Evolutionary conservation across 2,797 vertebrate genomes (phyloP).

Genomic region (Lepidocolaptes lacrymiger): DNA sequence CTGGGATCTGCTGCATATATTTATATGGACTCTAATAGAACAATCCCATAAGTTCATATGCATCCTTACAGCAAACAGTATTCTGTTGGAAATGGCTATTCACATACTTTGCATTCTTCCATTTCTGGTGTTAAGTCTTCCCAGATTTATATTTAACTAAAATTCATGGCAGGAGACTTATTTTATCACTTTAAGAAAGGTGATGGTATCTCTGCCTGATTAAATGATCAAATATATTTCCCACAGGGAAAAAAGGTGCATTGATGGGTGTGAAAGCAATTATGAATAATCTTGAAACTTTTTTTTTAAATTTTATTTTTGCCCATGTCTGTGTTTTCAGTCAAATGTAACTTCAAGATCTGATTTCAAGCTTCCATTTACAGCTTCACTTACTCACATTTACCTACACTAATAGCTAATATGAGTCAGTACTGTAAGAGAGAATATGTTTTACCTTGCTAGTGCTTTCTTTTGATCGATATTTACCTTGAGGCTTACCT

Average conservation of each 20-base stretch:
- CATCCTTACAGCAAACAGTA: background rate
- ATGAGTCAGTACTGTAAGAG: background rate
- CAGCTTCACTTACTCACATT: background rate
- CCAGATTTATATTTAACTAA: background rate
- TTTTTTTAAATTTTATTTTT: background rate
- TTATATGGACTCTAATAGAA: background rate
- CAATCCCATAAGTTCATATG: background rate
- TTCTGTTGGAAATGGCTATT: background rate
- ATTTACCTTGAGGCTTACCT: background rate
- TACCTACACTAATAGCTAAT: background rate
- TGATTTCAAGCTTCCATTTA: background rate
- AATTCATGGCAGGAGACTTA: background rate
- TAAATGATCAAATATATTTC: background rate
- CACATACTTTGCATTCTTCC: background rate
- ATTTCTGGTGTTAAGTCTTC: background rate
- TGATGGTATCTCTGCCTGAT: background rate
- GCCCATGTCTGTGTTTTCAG: background rate
- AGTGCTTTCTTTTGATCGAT: slow-evolving; percentile 1
- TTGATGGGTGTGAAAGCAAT: background rate
- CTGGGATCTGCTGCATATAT: background rate
- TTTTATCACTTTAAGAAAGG: background rate
- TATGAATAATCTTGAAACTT: background rate
- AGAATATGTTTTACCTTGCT: slow-evolving; percentile 3
- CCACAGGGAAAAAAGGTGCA: background rate
- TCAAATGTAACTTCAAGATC: background rate